Conservation (phyloP, 2,797 vertebrate species). For the Carapus acus region DNA sequence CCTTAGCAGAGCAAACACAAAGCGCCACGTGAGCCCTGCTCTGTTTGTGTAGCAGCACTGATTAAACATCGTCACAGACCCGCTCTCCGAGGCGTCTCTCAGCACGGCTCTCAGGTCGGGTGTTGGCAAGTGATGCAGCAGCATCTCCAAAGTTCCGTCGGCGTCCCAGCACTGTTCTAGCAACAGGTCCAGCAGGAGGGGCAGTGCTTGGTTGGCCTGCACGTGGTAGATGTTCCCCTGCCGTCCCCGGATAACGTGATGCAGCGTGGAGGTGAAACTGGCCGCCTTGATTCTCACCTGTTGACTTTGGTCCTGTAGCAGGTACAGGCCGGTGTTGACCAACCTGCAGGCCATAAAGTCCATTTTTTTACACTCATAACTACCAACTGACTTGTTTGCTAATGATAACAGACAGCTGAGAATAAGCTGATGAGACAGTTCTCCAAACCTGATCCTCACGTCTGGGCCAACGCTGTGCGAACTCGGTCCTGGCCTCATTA, state of each 20-base stretch:
- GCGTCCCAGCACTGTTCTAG: slow-evolving; percentile 65
- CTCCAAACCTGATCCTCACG: slow-evolving; percentile 66
- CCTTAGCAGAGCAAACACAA: not conserved
- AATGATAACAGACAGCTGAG: slow-evolving; percentile 2
- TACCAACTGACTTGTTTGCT: not conserved
- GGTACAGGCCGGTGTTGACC: slow-evolving; percentile 69
- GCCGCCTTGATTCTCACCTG: slow-evolving; percentile 74
- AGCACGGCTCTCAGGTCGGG: slow-evolving; percentile 64
- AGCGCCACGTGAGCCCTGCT: not conserved
- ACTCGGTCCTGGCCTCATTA: slow-evolving; percentile 50
- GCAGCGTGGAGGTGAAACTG: slow-evolving; percentile 68
- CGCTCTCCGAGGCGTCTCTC: slow-evolving; percentile 56
- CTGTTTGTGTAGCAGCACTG: not conserved
- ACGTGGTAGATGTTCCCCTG: slow-evolving; percentile 46
- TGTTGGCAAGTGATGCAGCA: slow-evolving; percentile 74
- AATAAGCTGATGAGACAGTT: not conserved
- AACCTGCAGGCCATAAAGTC: slow-evolving; percentile 63
- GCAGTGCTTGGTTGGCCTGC: slow-evolving; percentile 75
- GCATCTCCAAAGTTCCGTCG: slow-evolving; percentile 61
- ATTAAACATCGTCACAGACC: slow-evolving; percentile 58
- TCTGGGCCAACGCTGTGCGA: slow-evolving; percentile 5
- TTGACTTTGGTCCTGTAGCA: slow-evolving; percentile 84
- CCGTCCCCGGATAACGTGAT: slow-evolving; percentile 7
- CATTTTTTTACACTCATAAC: not conserved
- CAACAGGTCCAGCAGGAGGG: slow-evolving; percentile 72